Evolutionary conservation across 2,888 invertebrate genomes (phyloP).

Genomic region (Rotaria sp.): DNA sequence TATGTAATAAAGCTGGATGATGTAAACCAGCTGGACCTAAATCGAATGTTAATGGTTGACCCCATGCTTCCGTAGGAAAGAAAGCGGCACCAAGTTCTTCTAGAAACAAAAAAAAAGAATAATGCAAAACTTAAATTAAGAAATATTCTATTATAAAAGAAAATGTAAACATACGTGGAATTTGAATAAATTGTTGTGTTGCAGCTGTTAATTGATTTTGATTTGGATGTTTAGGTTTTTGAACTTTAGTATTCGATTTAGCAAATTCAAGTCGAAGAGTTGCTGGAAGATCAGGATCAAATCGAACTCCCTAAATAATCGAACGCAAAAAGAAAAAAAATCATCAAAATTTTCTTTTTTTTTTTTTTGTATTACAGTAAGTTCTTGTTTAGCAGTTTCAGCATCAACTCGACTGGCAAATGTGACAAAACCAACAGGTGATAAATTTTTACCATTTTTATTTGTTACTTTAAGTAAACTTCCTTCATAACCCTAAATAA

Average conservation of each 20-base stretch:
- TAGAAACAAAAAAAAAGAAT: neutral
- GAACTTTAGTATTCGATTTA: slow-evolving; percentile 99
- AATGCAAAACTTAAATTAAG: neutral
- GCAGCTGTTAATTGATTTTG: neutral
- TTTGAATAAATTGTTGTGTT: slow-evolving; percentile 23
- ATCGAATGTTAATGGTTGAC: slow-evolving; percentile 38
- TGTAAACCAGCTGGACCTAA: slow-evolving; percentile 37
- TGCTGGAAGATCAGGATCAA: slow-evolving; percentile 99
- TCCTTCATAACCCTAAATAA: slow-evolving; percentile 86
- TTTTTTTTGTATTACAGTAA: slow-evolving; percentile 72
- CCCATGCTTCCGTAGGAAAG: slow-evolving; percentile 36
- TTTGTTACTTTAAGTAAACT: slow-evolving; percentile 97
- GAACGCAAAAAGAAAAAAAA: neutral
- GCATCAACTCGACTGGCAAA: slow-evolving; percentile 94
- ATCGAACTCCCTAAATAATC: slow-evolving; percentile 83
- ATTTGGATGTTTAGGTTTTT: slow-evolving; percentile 64
- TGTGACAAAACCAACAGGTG: slow-evolving; percentile 98
- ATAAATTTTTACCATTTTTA: slow-evolving; percentile 99
- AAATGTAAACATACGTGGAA: slow-evolving; percentile 31
- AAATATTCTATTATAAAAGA: neutral
- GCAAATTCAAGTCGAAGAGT: slow-evolving; percentile 99
- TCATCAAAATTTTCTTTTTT: slow-evolving; percentile 44
- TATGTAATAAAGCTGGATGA: slow-evolving; percentile 21
- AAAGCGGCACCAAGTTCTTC: slow-evolving; percentile 38
- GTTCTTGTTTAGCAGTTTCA: slow-evolving; percentile 93